A percentile compares a stretch with the other conserved stretches of the same genome.
Evolutionary conservation across 1,140 invertebrate genomes (phyloP).

Genomic region (Triops longicaudatus): DNA sequence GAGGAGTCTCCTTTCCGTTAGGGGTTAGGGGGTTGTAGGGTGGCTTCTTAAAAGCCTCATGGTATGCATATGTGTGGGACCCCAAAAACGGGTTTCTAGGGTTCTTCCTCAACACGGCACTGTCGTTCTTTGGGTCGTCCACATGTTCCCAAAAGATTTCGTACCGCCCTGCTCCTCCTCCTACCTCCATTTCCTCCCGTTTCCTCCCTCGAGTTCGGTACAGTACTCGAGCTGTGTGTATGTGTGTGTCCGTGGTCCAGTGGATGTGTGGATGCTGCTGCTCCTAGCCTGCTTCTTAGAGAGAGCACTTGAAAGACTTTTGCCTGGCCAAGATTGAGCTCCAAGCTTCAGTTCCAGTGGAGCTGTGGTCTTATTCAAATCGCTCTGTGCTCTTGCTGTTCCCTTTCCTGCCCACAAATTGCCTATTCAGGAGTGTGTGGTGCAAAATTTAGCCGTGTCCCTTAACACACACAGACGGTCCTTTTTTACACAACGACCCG

Average conservation of each 20-base stretch:
- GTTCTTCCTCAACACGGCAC: too few species aligned
- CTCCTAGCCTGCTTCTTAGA: not conserved
- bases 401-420: not conserved
- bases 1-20: not conserved
- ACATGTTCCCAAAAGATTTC: too few species aligned
- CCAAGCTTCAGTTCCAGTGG: not conserved
- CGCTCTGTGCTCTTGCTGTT: not conserved
- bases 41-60: not conserved
- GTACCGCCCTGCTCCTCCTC: too few species aligned
- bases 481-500: too few species aligned
- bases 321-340: not conserved
- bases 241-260: not conserved
- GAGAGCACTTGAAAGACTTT: not conserved
- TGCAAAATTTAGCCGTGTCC: not conserved
- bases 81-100: not conserved
- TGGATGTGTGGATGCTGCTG: not conserved
- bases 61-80: slow-evolving; percentile 4
- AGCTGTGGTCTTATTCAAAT: not conserved
- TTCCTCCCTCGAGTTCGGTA: too few species aligned
- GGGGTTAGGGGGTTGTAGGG: not conserved
- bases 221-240: too few species aligned
- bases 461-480: too few species aligned
- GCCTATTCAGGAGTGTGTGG: not conserved
- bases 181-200: too few species aligned
- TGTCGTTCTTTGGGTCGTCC: too few species aligned